phyloP scores from a whole-genome alignment of 2,113 vertebrate genomes.

The Silurus asotus region DNA sequence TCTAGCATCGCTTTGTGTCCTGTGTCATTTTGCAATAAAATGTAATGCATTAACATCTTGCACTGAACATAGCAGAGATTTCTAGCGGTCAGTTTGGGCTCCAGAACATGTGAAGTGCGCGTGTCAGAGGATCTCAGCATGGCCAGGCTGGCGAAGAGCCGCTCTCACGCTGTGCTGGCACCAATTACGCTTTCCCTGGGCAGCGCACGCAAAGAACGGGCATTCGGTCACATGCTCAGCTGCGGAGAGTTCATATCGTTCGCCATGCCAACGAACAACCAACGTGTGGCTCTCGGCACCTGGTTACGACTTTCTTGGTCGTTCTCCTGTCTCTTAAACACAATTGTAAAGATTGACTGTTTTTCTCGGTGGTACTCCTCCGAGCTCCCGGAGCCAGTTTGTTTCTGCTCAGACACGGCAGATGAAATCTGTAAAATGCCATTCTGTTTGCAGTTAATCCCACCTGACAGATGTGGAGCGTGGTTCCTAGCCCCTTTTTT shows the following conservation, averaged over 20 bases:
- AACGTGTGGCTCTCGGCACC: neutral
- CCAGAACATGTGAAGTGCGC: conserved; percentile 20
- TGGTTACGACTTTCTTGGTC: conserved; percentile 3
- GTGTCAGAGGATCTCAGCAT: conserved; percentile 39
- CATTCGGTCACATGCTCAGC: conserved; percentile 8
- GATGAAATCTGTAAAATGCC: conserved; percentile 64
- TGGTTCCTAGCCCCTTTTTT: neutral
- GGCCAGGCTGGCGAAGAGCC: conserved; percentile 42
- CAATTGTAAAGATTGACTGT: conserved; percentile 60
- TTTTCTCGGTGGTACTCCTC: conserved; percentile 60
- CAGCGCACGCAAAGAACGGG: conserved; percentile 8
- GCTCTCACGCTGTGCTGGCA: conserved; percentile 43
- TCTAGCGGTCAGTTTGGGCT: conserved; percentile 35
- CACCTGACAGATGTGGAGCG: conserved; percentile 67
- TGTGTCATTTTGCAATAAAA: conserved; percentile 4
- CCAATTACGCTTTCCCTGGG: conserved; percentile 39
- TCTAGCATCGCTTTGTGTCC: neutral
- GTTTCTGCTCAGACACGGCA: conserved; percentile 66
- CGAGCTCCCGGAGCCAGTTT: conserved; percentile 59
- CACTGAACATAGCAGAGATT: conserved; percentile 32
- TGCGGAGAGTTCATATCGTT: neutral
- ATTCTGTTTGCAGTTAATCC: conserved; percentile 60
- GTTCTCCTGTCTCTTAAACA: conserved; percentile 34
- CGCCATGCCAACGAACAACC: neutral
- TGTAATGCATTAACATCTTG: conserved; percentile 13